Conservation (phyloP, 1,140 invertebrate genomes). For the Paraescarpia echinospica region DNA sequence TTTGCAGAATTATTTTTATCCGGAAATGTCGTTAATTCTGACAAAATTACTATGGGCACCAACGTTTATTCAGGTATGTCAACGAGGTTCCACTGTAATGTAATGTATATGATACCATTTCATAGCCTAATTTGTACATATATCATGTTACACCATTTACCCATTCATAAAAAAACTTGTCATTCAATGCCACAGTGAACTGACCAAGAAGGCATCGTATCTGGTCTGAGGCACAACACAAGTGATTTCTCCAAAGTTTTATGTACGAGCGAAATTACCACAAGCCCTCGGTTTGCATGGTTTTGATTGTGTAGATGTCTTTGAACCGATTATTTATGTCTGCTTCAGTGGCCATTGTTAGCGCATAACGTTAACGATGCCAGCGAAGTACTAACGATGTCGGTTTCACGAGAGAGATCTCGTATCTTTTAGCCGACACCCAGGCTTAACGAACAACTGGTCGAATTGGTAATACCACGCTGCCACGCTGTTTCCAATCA, state of each 20-base stretch:
- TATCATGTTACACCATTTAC: neutral
- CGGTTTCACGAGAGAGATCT: neutral
- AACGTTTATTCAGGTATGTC: too few relatives aligned
- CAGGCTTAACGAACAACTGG: neutral
- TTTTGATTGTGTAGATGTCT: neutral
- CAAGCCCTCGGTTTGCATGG: neutral
- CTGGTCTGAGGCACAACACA: neutral
- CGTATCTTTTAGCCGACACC: neutral
- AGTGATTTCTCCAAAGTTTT: neutral
- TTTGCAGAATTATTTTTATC: too few relatives aligned
- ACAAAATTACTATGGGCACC: too few relatives aligned
- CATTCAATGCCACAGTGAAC: neutral
- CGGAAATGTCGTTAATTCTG: too few relatives aligned
- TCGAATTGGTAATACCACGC: neutral
- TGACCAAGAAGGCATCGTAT: neutral
- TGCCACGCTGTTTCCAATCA: neutral
- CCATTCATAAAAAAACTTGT: neutral
- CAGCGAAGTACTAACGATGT: neutral
- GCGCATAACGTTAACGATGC: neutral
- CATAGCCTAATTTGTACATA: too few relatives aligned
- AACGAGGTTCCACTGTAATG: too few relatives aligned
- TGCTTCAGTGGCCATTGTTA: neutral
- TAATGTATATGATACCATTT: too few relatives aligned
- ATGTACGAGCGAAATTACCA: neutral
- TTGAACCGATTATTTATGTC: slow-evolving; percentile 1